Evolutionary conservation across 53 echinoderm and acorn worm species (phyloP), one percentile per base, ranked within the genome.

Genomic region (Henricia sp.): DNA sequence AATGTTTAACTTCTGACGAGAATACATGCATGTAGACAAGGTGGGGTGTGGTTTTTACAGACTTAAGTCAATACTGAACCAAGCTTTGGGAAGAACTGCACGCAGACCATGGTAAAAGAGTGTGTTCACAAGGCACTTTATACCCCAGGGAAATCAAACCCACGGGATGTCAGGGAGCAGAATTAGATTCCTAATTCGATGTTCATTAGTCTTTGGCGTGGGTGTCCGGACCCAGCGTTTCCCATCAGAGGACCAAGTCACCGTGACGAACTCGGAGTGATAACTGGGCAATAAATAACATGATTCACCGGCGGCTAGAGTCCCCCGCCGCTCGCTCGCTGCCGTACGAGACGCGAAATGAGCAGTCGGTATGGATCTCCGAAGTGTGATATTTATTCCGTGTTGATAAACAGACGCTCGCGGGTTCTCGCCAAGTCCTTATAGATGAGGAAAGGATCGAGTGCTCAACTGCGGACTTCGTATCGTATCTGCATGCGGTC

Each of bases 111-210:
- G n/a, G n/a, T n/a, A n/a, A n/a, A n/a, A n/a, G n/a, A n/a, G n/a
- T n/a, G n/a, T n/a, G n/a, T n/a, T n/a, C n/a, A n/a, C n/a, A n/a
- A n/a, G n/a, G n/a, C n/a, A n/a, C n/a, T n/a, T 5, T 34, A 77
- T 27, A 36, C 86, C 66, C 35, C 40, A 6, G 86, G 86, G 86
- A 86, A 86, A 86, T 86, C 86, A 76, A 28, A 52, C 30, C 36
- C 26, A 33, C 48, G 76, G 67, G 29, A 67, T 75, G 75, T 75
- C 74, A 63, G 55, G 43, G 30, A 17, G 68, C 75, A 67, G 50
- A 86, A 86, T 86, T 67, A 86, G 74, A 66, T 86, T 23, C 53
- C 86, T 86, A 86, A 86, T 86, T 75, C 76, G 86, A 75, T 86
- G 75, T 86, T 86, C 86, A 86, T 86, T 86, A 86, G 75, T 76